Evolutionary conservation across 2,888 invertebrate genomes (phyloP).

Genomic region (Parnassius orleans): DNA sequence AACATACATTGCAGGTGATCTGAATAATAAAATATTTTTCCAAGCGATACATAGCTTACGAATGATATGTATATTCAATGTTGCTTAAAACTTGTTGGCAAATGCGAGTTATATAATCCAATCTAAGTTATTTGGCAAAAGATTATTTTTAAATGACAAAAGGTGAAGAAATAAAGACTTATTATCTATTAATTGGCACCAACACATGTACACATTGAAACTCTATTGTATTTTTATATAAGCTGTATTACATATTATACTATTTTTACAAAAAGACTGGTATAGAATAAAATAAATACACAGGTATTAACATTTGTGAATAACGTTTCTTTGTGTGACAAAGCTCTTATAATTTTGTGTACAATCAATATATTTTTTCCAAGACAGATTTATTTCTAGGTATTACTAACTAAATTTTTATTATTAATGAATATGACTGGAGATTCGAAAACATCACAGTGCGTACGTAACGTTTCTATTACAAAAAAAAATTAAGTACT

Average conservation of each 20-base stretch:
- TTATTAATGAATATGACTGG: no score
- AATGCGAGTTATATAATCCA: neutral
- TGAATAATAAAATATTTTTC: conserved; percentile 46
- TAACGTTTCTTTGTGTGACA: no score
- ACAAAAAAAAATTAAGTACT: neutral
- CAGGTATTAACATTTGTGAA: no score
- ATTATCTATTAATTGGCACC: conserved; percentile 57
- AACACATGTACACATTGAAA: conserved; percentile 39
- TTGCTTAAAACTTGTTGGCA: conserved; percentile 7
- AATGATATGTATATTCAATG: conserved; percentile 25
- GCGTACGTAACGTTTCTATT: neutral
- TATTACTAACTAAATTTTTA: no score
- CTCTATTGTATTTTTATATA: conserved; percentile 2
- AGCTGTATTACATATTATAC: neutral
- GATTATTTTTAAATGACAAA: conserved; percentile 13
- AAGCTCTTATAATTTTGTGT: no score
- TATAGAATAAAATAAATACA: no score
- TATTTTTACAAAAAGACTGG: neutral
- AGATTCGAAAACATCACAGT: conserved; percentile 9
- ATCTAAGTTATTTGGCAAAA: conserved; percentile 5
- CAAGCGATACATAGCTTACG: conserved; percentile 36
- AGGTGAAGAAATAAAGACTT: conserved; percentile 38
- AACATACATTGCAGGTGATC: conserved; percentile 42
- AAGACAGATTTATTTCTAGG: neutral
- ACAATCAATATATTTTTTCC: no score